Evolutionary conservation across 2,113 vertebrate species (phyloP).

Genomic region (Toxotes jaculatrix): DNA sequence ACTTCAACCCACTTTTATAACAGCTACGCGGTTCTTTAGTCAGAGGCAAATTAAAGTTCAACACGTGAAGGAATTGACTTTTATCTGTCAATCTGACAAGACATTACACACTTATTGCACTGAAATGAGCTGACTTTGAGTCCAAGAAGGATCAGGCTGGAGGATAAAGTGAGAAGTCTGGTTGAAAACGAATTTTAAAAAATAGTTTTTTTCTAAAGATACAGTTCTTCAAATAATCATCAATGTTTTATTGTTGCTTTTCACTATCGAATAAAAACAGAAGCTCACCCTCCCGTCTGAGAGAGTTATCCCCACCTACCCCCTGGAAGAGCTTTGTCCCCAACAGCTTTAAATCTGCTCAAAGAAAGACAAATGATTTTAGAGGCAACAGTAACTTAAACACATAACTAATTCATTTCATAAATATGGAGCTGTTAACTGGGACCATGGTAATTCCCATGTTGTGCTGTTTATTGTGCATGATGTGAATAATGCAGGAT

Average conservation of each 20-base stretch:
- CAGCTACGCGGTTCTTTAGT: constrained; percentile 22
- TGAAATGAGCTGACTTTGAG: constrained; percentile 17
- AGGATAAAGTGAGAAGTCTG: not conserved
- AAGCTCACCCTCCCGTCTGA: not conserved
- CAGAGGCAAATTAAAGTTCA: constrained; percentile 27
- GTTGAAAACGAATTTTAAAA: not conserved
- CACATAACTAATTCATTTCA: constrained; percentile 47
- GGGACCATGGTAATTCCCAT: constrained; percentile 48
- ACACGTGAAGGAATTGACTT: constrained; percentile 14
- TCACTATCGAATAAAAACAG: constrained; percentile 8
- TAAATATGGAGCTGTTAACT: constrained; percentile 42
- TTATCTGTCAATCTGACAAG: constrained; percentile 30
- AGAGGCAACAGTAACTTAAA: constrained; percentile 36
- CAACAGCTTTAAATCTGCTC: constrained; percentile 42
- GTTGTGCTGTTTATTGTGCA: constrained; percentile 44
- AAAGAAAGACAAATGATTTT: constrained; percentile 50
- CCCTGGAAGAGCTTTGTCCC: constrained; percentile 10
- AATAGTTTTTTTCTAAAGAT: no score
- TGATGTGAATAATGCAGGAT: constrained; percentile 66
- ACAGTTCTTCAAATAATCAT: not conserved
- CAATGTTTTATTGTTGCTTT: not conserved
- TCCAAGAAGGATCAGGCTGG: not conserved
- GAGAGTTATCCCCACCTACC: constrained; percentile 22
- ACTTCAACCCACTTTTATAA: constrained; percentile 44
- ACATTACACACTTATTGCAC: not conserved